These are phyloP conservation scores for Potorous gilbertii DNA, from an alignment of 2,797 vertebrate genomes.

Conservation along the genomic window DNA sequence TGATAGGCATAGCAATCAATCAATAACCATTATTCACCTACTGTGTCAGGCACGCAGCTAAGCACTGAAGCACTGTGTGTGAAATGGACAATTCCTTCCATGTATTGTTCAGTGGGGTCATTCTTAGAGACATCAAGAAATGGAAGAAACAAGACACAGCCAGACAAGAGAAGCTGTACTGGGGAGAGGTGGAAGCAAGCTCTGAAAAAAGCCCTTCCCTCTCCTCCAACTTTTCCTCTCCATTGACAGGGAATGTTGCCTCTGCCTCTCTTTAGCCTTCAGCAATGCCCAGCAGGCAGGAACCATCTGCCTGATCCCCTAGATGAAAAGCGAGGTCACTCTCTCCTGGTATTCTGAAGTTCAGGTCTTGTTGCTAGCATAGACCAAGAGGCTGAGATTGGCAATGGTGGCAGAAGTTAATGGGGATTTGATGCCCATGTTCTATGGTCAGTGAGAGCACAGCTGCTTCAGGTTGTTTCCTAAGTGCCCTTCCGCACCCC, in stretches of 20 bases:
- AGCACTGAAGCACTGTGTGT: neutral
- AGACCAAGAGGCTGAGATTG: constrained; percentile 47
- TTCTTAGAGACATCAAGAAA: neutral
- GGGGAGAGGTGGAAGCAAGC: neutral
- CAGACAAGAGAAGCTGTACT: neutral
- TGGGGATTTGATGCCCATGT: neutral
- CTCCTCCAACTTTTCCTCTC: neutral
- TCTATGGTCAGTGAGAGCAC: neutral
- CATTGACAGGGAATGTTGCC: neutral
- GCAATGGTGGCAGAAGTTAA: constrained; percentile 66
- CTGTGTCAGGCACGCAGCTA: neutral
- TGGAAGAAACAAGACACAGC: neutral
- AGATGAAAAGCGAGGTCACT: constrained; percentile 1
- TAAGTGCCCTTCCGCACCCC: neutral
- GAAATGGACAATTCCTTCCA: neutral
- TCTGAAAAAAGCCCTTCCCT: neutral
- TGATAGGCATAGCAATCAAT: neutral
- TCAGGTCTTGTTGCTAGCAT: constrained; percentile 7
- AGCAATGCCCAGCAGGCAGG: neutral
- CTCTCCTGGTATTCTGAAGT: neutral
- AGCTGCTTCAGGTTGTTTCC: neutral
- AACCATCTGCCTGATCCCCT: constrained; percentile 34
- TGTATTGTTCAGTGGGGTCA: neutral
- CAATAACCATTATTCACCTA: neutral
- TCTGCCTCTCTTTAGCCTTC: neutral